phyloP scores from a whole-genome alignment of 2,888 invertebrate species.

The Tinea trinotella region DNA sequence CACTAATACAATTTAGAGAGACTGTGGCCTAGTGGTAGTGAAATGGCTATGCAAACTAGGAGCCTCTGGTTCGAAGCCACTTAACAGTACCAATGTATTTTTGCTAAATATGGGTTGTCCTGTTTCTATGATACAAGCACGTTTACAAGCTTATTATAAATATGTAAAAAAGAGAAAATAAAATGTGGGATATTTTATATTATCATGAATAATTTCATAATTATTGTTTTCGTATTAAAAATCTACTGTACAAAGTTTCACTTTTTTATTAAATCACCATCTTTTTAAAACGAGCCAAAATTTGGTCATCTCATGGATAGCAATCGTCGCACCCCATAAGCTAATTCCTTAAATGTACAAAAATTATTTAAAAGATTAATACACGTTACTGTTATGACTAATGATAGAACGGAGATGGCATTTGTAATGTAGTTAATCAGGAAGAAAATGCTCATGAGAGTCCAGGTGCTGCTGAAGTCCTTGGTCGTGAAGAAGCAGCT shows the following conservation, averaged over 20 bases:
- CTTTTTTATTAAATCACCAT: neutral
- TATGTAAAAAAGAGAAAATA: too few relatives aligned
- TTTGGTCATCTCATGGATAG: conserved; percentile 15
- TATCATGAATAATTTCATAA: too few relatives aligned
- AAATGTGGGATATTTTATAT: too few relatives aligned
- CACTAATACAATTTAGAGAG: too few relatives aligned
- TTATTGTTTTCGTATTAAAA: too few relatives aligned
- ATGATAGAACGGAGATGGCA: neutral
- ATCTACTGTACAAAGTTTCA: conserved; percentile 9
- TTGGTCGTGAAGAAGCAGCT: conserved; percentile 39
- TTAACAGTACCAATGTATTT: too few relatives aligned
- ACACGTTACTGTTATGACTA: neutral
- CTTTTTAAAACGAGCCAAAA: neutral
- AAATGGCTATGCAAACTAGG: too few relatives aligned
- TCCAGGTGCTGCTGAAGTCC: conserved; percentile 23
- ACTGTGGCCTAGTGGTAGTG: too few relatives aligned
- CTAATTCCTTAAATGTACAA: neutral
- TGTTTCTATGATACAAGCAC: too few relatives aligned
- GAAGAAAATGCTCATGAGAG: neutral
- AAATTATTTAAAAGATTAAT: neutral
- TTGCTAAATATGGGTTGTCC: too few relatives aligned
- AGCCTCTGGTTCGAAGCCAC: too few relatives aligned
- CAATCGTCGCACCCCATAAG: neutral
- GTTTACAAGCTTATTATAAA: too few relatives aligned
- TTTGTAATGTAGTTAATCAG: neutral